A percentile compares a stretch with the other conserved stretches of the same genome.
These are phyloP conservation scores for Eucidaris tribuloides DNA, from an alignment of 35 echinoderm and acorn worm species.

Conservation along the genomic window DNA sequence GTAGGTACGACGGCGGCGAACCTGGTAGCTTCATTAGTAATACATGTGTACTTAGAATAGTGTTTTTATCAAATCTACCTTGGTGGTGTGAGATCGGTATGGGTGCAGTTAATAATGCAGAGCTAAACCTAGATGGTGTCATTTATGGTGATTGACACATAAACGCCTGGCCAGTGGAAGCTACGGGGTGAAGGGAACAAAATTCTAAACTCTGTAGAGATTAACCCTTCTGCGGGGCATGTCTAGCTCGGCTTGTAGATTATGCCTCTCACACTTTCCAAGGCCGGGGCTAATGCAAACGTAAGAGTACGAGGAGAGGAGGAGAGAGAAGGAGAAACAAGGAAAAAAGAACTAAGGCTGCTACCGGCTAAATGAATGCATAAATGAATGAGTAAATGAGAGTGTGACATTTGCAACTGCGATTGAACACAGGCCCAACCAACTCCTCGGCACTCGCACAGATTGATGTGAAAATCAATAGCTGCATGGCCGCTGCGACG, in stretches of 20 bases:
- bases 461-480: conserved; percentile 80
- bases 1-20: no score
- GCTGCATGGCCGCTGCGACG: conserved; percentile 42
- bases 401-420: conserved; percentile 16
- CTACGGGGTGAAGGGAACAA: neutral
- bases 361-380: conserved; percentile 16
- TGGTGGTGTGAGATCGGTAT: neutral
- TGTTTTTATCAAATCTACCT: conserved; percentile 15
- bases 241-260: neutral
- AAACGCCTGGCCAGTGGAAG: neutral
- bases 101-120: neutral
- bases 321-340: neutral
- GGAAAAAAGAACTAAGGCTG: neutral
- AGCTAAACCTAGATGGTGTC: neutral
- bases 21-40: neutral
- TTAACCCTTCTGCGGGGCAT: neutral
- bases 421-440: conserved; percentile 14
- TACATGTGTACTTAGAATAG: neutral
- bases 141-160: conserved; percentile 16
- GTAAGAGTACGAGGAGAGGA: neutral
- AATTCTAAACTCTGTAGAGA: neutral
- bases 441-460: conserved; percentile 24
- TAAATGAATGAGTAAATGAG: conserved; percentile 26
- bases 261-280: neutral
- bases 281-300: neutral